Evolutionary conservation across 1,140 invertebrate species (phyloP).

Genomic region (Magallana ariakensis): DNA sequence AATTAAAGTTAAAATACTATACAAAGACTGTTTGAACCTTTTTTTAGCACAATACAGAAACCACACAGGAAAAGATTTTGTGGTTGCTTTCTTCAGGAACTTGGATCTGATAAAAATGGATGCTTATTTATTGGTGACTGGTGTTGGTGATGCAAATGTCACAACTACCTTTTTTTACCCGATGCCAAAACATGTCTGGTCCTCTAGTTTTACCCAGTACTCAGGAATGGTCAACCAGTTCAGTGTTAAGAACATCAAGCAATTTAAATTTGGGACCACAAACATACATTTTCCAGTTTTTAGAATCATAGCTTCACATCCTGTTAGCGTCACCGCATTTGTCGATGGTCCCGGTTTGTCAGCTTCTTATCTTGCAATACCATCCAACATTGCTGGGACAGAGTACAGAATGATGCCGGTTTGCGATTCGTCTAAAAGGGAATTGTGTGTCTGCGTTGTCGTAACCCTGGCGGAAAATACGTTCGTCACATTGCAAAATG

Average conservation of each 20-base stretch:
- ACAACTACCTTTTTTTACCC: not conserved
- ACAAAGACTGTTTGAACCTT: not conserved
- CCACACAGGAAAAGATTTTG: not conserved
- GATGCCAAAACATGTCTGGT: not conserved
- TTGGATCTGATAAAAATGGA: constrained; percentile 3
- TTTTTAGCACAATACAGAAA: not conserved
- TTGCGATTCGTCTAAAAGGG: not conserved
- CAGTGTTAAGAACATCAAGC: not conserved
- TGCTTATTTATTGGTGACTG: not conserved
- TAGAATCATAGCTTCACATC: not conserved
- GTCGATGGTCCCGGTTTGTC: not conserved
- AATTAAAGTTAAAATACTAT: no score
- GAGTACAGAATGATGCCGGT: constrained; percentile 26
- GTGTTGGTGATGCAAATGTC: not conserved
- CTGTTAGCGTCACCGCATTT: constrained; percentile 11
- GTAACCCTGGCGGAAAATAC: not conserved
- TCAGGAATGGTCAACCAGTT: not conserved
- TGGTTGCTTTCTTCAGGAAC: not conserved
- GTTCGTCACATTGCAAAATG: not conserved
- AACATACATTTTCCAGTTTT: not conserved
- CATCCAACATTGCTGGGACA: not conserved
- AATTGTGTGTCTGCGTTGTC: not conserved
- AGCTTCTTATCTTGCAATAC: not conserved
- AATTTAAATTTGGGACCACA: not conserved
- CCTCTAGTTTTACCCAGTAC: not conserved